Conservation (phyloP, 1,140 invertebrate genomes). For the Marisa cornuarietis region DNA sequence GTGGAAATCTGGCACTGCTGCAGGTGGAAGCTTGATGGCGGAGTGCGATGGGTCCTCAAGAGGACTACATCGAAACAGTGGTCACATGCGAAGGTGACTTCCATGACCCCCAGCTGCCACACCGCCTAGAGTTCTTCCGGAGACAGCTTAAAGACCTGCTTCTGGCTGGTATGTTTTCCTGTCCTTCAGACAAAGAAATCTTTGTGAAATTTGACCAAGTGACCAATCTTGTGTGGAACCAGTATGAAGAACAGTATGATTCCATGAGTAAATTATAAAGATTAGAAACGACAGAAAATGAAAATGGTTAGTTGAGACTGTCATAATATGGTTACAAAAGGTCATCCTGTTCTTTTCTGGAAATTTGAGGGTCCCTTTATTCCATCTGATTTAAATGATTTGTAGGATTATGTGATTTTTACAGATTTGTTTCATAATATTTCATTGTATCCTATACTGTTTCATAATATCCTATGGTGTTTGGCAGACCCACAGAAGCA, state of each 20-base stretch:
- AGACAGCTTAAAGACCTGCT: constrained; percentile 76
- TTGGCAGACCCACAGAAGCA: constrained; percentile 60
- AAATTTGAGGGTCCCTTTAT: too few relatives aligned
- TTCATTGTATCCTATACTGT: constrained; percentile 20
- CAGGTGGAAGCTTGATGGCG: constrained; percentile 47
- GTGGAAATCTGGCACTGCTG: not conserved
- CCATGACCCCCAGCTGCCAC: constrained; percentile 78
- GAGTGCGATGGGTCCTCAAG: constrained; percentile 80
- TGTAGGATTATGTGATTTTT: too few relatives aligned
- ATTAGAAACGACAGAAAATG: not conserved
- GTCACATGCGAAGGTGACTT: constrained; percentile 84
- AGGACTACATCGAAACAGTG: constrained; percentile 79
- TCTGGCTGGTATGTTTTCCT: constrained; percentile 71
- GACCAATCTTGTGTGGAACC: not conserved
- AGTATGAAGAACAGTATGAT: not conserved
- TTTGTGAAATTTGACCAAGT: too few relatives aligned
- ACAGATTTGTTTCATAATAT: not conserved
- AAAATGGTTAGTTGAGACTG: too few relatives aligned
- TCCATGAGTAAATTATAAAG: not conserved
- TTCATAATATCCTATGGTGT: too few relatives aligned
- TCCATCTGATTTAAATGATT: too few relatives aligned
- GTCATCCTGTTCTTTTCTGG: too few relatives aligned
- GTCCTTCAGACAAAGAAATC: too few relatives aligned
- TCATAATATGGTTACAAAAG: too few relatives aligned
- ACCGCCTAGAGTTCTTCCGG: constrained; percentile 75